These are phyloP conservation scores for Sebastes vulpes DNA, from an alignment of 2,797 vertebrate species.

Conservation along the genomic window DNA sequence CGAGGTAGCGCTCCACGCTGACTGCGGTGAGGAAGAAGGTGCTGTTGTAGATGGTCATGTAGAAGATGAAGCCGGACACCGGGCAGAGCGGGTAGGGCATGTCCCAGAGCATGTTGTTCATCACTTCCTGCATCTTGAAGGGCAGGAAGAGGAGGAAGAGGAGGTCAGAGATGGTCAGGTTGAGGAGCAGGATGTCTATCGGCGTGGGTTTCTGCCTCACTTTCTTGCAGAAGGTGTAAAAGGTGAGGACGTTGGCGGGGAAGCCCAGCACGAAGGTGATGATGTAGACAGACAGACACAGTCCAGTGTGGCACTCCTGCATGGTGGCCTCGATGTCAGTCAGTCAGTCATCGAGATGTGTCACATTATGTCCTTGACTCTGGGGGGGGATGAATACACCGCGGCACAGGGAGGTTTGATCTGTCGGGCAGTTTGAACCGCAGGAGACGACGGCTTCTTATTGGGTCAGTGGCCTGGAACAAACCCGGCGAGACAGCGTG, in stretches of 20 bases:
- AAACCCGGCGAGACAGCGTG: slow-evolving; percentile 53
- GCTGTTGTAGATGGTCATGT: slow-evolving; percentile 91
- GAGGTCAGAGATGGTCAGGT: slow-evolving; percentile 89
- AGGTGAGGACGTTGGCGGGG: slow-evolving; percentile 79
- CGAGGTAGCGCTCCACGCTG: slow-evolving; percentile 89
- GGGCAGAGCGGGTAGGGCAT: slow-evolving; percentile 87
- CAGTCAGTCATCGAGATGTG: slow-evolving; percentile 25
- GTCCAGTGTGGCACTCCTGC: slow-evolving; percentile 72
- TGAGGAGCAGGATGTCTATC: slow-evolving; percentile 89
- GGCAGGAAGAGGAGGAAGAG: slow-evolving; percentile 89
- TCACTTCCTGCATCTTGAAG: slow-evolving; percentile 88
- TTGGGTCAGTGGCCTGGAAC: slow-evolving; percentile 70
- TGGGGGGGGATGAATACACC: background rate
- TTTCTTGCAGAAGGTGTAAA: slow-evolving; percentile 84
- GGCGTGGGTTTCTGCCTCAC: slow-evolving; percentile 84
- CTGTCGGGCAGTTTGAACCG: slow-evolving; percentile 27
- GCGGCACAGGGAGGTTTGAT: slow-evolving; percentile 39
- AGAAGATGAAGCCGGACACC: slow-evolving; percentile 86
- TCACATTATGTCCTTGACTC: slow-evolving; percentile 52
- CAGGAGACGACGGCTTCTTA: slow-evolving; percentile 46
- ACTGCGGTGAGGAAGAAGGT: slow-evolving; percentile 87
- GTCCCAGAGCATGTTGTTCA: slow-evolving; percentile 76
- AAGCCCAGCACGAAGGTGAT: slow-evolving; percentile 84
- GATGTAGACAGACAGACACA: slow-evolving; percentile 85
- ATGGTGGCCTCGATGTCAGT: slow-evolving; percentile 43